Percentiles rank a stretch among this genome's conserved stretches.
phyloP scores from a whole-genome alignment of 2,888 invertebrate genomes.

The Gibbula magus region DNA sequence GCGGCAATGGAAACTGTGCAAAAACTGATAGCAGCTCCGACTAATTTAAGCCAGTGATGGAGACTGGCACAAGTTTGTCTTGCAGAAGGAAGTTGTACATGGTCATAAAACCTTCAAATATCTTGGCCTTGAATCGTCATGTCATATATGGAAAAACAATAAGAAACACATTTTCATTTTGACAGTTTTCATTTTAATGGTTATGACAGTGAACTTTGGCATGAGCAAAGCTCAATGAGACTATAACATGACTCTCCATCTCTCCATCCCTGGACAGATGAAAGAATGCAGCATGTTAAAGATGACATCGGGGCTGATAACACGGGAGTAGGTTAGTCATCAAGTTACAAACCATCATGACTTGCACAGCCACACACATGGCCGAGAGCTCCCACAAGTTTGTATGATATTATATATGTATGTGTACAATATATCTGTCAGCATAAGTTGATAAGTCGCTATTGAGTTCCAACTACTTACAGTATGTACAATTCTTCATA shows the following conservation, averaged over 20 bases:
- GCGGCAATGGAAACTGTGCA: too few relatives aligned
- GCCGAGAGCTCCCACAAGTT: background rate
- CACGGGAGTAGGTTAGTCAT: too few relatives aligned
- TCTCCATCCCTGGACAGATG: background rate
- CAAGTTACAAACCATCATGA: too few relatives aligned
- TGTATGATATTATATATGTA: slow-evolving; percentile 7
- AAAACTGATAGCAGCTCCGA: too few relatives aligned
- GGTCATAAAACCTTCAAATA: too few relatives aligned
- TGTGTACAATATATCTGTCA: background rate
- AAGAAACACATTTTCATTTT: background rate
- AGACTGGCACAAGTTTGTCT: too few relatives aligned
- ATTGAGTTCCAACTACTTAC: slow-evolving; percentile 1
- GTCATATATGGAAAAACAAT: background rate
- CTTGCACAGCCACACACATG: too few relatives aligned
- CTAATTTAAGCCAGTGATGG: too few relatives aligned
- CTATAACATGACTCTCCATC: background rate
- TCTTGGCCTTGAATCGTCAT: too few relatives aligned
- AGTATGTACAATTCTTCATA: background rate
- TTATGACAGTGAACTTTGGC: background rate
- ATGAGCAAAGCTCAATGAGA: background rate
- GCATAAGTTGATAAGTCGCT: background rate
- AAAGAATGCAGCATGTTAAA: background rate
- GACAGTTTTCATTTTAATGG: slow-evolving; percentile 17
- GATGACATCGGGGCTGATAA: background rate
- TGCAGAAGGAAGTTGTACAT: too few relatives aligned